Percentiles rank a stretch among this genome's conserved stretches.
These are phyloP conservation scores for Meiosimyza platycephala DNA, from an alignment of 2,888 invertebrate species.

Conservation along the genomic window DNA sequence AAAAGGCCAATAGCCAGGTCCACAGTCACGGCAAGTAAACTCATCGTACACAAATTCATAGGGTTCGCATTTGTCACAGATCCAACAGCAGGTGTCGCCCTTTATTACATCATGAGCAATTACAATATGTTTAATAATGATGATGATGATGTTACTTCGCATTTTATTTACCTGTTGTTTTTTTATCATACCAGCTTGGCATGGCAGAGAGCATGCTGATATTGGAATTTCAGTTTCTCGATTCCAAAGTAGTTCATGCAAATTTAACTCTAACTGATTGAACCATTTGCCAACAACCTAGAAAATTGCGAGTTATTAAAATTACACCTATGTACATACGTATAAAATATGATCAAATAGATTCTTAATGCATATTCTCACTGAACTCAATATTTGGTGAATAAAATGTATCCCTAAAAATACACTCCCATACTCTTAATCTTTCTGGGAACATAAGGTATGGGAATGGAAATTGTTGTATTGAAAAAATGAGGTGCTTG, in stretches of 20 bases:
- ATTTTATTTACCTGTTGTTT: conserved; percentile 70
- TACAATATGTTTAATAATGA: not conserved
- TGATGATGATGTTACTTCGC: conserved; percentile 5
- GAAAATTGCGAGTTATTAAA: not conserved
- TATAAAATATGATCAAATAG: no score
- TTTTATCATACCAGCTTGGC: conserved; percentile 75
- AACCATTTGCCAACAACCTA: conserved; percentile 75
- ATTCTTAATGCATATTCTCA: no score
- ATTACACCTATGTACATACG: no score
- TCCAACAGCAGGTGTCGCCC: conserved; percentile 82
- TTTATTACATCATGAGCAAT: conserved; percentile 46
- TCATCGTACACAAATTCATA: conserved; percentile 76
- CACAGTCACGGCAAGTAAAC: conserved; percentile 75
- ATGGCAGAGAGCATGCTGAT: conserved; percentile 78
- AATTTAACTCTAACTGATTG: conserved; percentile 69
- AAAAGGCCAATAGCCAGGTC: conserved; percentile 74
- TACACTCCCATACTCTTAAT: no score
- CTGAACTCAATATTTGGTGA: no score
- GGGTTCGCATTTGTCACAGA: conserved; percentile 78
- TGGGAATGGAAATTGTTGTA: no score
- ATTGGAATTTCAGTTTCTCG: conserved; percentile 71
- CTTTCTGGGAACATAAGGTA: no score
- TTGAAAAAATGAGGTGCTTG: no score
- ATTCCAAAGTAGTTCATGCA: conserved; percentile 69
- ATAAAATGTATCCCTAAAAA: no score